These are phyloP conservation scores for Corvus hawaiiensis DNA, from an alignment of 2,113 vertebrate species.

Conservation along the genomic window DNA sequence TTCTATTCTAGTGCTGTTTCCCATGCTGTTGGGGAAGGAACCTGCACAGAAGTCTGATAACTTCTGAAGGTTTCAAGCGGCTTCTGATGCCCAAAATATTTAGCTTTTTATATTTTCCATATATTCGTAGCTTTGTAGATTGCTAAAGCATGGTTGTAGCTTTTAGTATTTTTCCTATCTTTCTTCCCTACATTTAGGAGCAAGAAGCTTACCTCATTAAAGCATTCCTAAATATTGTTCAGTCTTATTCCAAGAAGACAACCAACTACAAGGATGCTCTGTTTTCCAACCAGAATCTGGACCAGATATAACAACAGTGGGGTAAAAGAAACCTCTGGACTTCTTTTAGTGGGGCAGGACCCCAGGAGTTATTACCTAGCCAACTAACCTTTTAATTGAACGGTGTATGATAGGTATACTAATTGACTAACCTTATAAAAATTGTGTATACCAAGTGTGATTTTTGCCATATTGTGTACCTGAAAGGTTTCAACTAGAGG, in stretches of 20 bases:
- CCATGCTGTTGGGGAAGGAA: not conserved
- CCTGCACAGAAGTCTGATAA: not conserved
- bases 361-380: not conserved
- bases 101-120: not conserved
- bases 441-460: accelerated
- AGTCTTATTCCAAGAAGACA: not conserved
- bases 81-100: not conserved
- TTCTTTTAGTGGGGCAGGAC: not conserved
- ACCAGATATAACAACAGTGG: not conserved
- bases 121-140: not conserved
- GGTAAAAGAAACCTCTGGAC: not conserved
- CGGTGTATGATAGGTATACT: not conserved
- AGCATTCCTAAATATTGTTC: not conserved
- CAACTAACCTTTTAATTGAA: not conserved
- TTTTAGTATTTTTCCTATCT: not conserved
- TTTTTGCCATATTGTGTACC: not conserved
- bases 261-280: not conserved
- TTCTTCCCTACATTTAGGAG: not conserved
- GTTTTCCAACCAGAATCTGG: not conserved
- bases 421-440: not conserved
- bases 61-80: not conserved
- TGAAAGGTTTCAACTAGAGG: not conserved
- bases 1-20: not conserved
- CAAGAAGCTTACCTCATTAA: not conserved
- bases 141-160: not conserved